These are phyloP conservation scores for Platycheirus albimanus DNA, from an alignment of 2,888 invertebrate species.

Conservation along the genomic window DNA sequence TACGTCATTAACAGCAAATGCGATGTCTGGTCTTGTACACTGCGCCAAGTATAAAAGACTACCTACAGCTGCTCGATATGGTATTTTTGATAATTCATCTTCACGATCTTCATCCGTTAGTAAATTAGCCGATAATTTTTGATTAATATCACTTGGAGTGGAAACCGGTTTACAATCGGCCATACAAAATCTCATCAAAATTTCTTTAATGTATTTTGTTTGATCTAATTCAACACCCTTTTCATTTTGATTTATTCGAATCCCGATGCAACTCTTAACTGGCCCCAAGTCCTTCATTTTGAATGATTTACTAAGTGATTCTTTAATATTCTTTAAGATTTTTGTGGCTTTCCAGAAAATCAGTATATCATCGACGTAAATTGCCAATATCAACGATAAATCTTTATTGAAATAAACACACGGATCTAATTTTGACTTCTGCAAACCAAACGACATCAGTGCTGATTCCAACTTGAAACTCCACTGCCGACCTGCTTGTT, in stretches of 20 bases:
- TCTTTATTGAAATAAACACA: slow-evolving; percentile 8
- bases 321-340: background rate
- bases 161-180: slow-evolving; percentile 43
- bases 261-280: background rate
- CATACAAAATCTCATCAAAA: slow-evolving; percentile 68
- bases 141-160: slow-evolving; percentile 68
- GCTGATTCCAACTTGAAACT: slow-evolving; percentile 31
- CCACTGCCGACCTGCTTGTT: slow-evolving; percentile 30
- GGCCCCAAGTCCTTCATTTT: slow-evolving; percentile 6
- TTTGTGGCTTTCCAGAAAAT: background rate
- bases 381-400: background rate
- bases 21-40: slow-evolving; percentile 64
- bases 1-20: slow-evolving; percentile 59
- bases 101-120: slow-evolving; percentile 79
- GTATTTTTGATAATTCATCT: slow-evolving; percentile 75
- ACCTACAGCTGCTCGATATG: slow-evolving; percentile 61
- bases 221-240: slow-evolving; percentile 50
- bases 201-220: slow-evolving; percentile 59
- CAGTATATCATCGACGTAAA: slow-evolving; percentile 20
- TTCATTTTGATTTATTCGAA: background rate
- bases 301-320: background rate
- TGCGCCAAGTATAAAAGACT: no score
- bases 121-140: slow-evolving; percentile 56
- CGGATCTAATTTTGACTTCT: slow-evolving; percentile 1
- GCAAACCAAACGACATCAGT: slow-evolving; percentile 21